Evolutionary conservation across 2,113 vertebrate genomes (phyloP), one percentile per base, ranked within the genome.

Genomic region (Leptocoma aspasia): DNA sequence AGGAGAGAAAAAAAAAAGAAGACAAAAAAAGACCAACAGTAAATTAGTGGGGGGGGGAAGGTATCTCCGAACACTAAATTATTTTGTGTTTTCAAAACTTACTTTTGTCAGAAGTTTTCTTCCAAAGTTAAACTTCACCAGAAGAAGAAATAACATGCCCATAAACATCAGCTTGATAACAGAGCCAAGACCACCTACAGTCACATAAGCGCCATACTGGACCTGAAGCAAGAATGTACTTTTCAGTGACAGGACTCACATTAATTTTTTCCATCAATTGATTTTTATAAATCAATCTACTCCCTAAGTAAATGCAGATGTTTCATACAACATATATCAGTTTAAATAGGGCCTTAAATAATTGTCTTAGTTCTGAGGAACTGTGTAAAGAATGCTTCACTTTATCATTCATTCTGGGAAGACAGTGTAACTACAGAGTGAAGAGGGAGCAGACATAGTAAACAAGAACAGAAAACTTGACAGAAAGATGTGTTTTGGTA

Each of bases 31-130:
- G 19, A 81, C 10, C 26, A 52, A 66, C 22, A 96, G 35, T 96
- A 66, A 92, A 59, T 37, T 44, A 80, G 44, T 76, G 50, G 17
- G 31, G 33, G 31, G 19, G 3, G 3, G 54, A 21, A 9, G 3
- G 0, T n/a, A 7, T 27, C 24, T 77, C 44, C 70, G 83, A 49
- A 66, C 49, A 71, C 28, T 44, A 44, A 47, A 28, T 42, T 68
- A 30, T 45, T 79, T 57, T 80, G 10, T 41, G 26, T 49, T 87
- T 56, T 80, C 45, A 82, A 75, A 63, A 92, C 97, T 98, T 98
- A 99, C 99, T 98, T 99, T 99, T 82, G 98, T 90, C 30, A 99
- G 98, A 73, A 99, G 98, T 52, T 98, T 98, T 92, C 98, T 98
- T 97, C 99, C 99, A 95, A 98, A 98, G 94, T 97, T 98, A 95